Percentiles rank a stretch among this genome's conserved stretches.
These are phyloP conservation scores for Nyctereutes procyonoides DNA, from an alignment of 2,113 vertebrate species.

Conservation along the genomic window DNA sequence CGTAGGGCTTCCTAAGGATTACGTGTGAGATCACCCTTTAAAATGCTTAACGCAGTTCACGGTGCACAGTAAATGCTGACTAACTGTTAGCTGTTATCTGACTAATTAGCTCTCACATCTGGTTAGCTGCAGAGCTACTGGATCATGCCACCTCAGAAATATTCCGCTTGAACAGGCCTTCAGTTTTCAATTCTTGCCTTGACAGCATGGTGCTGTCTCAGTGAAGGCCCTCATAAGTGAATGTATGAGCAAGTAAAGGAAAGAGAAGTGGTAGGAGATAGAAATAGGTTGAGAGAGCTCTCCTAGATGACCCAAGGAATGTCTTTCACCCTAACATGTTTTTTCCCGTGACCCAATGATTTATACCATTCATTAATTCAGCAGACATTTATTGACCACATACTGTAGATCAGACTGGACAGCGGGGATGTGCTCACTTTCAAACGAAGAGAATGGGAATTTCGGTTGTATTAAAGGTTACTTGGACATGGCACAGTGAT, in stretches of 20 bases:
- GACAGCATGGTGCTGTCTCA: background rate
- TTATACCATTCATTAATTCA: background rate
- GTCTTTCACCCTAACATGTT: background rate
- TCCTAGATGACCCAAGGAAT: background rate
- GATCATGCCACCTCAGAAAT: background rate
- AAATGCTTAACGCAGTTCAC: constrained; percentile 14
- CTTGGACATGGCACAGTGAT: background rate
- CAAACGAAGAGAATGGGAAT: background rate
- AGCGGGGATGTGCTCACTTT: constrained; percentile 27
- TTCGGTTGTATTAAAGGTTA: background rate
- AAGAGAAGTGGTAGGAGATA: background rate
- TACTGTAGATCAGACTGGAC: background rate
- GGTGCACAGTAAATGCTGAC: background rate
- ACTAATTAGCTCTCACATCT: background rate
- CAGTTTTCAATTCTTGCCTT: background rate
- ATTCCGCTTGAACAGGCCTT: background rate
- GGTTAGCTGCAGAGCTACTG: background rate
- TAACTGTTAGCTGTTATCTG: background rate
- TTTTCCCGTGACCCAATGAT: background rate
- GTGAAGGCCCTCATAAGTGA: background rate
- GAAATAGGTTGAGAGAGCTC: background rate
- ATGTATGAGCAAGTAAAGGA: background rate
- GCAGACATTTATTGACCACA: background rate
- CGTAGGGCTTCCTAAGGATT: constrained; percentile 24
- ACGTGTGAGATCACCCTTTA: background rate